phyloP scores from a whole-genome alignment of 2,797 vertebrate genomes.

The Muscicapa comitata region DNA sequence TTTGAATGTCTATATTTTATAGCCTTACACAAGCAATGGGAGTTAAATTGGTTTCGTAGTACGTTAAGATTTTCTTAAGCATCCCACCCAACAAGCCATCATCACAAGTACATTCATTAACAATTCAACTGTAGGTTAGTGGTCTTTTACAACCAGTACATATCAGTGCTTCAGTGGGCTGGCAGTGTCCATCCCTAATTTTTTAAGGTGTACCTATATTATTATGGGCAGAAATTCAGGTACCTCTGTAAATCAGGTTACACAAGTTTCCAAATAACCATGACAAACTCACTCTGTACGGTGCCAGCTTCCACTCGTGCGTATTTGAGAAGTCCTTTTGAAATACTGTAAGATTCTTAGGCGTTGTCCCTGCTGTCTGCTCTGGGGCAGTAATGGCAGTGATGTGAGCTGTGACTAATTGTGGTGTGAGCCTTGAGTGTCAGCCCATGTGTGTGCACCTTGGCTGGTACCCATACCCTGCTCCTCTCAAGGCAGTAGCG shows the following conservation, averaged over 20 bases:
- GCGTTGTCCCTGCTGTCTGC: not conserved
- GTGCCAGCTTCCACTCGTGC: not conserved
- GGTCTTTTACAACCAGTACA: not conserved
- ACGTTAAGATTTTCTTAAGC: not conserved
- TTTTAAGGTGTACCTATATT: not conserved
- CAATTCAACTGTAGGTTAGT: not conserved
- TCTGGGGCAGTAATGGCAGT: fast-evolving
- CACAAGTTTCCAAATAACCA: not conserved
- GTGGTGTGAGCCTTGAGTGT: not conserved
- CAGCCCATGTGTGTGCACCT: not conserved
- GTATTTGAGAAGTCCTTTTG: not conserved
- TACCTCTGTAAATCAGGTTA: not conserved
- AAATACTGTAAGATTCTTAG: not conserved
- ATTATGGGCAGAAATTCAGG: not conserved
- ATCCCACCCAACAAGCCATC: not conserved
- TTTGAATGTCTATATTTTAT: not conserved
- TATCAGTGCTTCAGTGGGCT: not conserved
- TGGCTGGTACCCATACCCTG: fast-evolving
- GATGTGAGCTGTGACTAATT: not conserved
- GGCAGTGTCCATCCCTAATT: not conserved
- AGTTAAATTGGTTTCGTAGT: not conserved
- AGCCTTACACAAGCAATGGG: not conserved
- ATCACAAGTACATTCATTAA: not conserved
- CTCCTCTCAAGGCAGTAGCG: not conserved
- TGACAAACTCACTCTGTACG: not conserved